These are phyloP conservation scores for Parthenolecanium corni DNA, from an alignment of 2,888 invertebrate species.

Conservation along the genomic window DNA sequence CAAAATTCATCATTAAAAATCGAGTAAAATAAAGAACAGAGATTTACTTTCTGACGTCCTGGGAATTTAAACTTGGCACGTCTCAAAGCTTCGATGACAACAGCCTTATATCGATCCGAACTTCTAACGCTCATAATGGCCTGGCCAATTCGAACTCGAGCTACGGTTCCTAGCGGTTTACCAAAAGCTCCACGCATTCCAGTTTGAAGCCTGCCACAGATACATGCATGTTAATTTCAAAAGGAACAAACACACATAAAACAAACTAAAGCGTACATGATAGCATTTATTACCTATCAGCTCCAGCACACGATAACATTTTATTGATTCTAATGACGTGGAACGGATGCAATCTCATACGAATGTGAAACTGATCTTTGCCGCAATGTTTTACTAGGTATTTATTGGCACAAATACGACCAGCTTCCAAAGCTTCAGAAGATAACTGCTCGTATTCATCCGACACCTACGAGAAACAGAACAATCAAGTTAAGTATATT, in stretches of 20 bases:
- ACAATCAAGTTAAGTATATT: too few relatives aligned
- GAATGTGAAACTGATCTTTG: conserved; percentile 98
- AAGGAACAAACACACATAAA: too few relatives aligned
- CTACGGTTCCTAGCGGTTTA: conserved; percentile 99
- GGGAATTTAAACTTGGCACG: conserved; percentile 99
- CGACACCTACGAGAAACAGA: conserved; percentile 49
- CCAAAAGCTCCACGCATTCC: conserved; percentile 99
- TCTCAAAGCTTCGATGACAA: conserved; percentile 93
- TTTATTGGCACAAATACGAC: conserved; percentile 98
- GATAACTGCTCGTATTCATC: conserved; percentile 99
- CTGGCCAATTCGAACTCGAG: conserved; percentile 97
- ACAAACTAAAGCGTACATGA: too few relatives aligned
- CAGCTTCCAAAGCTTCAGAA: conserved; percentile 97
- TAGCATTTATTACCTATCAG: conserved; percentile 97
- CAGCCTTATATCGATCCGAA: conserved; percentile 87
- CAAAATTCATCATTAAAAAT: too few relatives aligned
- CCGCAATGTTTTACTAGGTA: conserved; percentile 97
- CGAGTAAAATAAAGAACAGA: too few relatives aligned
- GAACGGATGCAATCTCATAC: conserved; percentile 97
- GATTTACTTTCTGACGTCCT: conserved; percentile 93
- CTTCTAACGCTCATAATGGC: conserved; percentile 98
- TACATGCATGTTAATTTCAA: background rate
- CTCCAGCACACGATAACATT: conserved; percentile 99
- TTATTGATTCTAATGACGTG: conserved; percentile 99
- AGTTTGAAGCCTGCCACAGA: conserved; percentile 79